Conservation (phyloP, 2,888 invertebrate species). For the Hypolimnas misippus region DNA sequence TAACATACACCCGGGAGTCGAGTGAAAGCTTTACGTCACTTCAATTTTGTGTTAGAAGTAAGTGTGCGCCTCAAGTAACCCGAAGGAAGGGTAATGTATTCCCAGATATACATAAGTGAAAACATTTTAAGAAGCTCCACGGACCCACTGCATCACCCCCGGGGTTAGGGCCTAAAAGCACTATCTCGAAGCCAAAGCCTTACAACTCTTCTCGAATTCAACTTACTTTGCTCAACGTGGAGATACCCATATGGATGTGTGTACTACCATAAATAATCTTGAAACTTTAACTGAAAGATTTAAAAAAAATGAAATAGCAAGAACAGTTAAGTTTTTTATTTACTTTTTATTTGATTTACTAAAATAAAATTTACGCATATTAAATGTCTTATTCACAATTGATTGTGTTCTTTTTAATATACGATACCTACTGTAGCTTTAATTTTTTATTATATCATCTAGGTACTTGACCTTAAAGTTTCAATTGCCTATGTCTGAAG, state of each 20-base stretch:
- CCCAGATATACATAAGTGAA: conserved; percentile 83
- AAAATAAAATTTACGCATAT: no score
- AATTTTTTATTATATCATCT: no score
- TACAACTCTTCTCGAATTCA: conserved; percentile 84
- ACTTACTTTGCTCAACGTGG: conserved; percentile 80
- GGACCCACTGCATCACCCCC: conserved; percentile 82
- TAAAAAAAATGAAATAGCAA: neutral
- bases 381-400: no score
- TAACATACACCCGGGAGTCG: conserved; percentile 75
- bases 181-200: conserved; percentile 84
- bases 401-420: no score
- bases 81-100: conserved; percentile 82
- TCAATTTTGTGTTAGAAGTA: conserved; percentile 83
- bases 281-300: conserved; percentile 50
- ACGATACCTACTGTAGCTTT: no score
- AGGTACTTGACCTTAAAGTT: no score
- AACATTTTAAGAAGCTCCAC: conserved; percentile 84
- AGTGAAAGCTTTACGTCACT: conserved; percentile 81
- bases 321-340: neutral
- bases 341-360: neutral
- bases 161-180: conserved; percentile 85
- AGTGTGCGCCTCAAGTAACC: conserved; percentile 79
- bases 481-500: no score
- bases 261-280: conserved; percentile 52
- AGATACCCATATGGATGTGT: conserved; percentile 70